Evolutionary conservation across 1,140 invertebrate genomes (phyloP).

Genomic region (Lasioglossum baleicum): DNA sequence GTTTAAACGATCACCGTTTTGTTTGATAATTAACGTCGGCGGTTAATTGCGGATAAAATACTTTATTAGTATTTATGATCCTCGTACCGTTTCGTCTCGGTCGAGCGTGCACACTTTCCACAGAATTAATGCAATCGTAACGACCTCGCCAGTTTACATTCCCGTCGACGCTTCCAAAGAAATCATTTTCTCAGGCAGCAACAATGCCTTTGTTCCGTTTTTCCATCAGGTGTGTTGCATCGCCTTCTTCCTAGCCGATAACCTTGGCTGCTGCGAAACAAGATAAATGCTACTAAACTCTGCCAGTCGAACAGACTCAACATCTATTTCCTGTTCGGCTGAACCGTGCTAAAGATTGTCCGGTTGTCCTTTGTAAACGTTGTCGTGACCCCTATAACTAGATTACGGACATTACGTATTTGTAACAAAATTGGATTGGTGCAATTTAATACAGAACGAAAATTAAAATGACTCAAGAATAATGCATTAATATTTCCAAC

Average conservation of each 20-base stretch:
- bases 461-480: no score
- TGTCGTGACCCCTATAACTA: no score
- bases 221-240: slow-evolving; percentile 21
- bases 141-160: slow-evolving; percentile 35
- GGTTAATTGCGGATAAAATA: background rate
- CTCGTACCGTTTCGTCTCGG: no score
- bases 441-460: no score
- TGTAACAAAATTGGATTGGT: no score
- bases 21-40: background rate
- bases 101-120: background rate
- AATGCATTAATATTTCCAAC: no score
- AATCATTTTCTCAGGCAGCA: slow-evolving; percentile 39
- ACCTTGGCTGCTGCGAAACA: slow-evolving; percentile 35
- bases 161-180: slow-evolving; percentile 24
- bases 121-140: slow-evolving; percentile 30
- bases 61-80: background rate
- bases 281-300: slow-evolving; percentile 13
- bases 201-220: slow-evolving; percentile 49
- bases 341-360: background rate
- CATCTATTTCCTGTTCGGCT: slow-evolving; percentile 7
- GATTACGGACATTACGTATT: no score
- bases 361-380: no score
- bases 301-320: background rate
- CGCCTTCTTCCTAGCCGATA: slow-evolving; percentile 17
- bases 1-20: background rate